Evolutionary conservation across 2,113 vertebrate genomes (phyloP).

Genomic region (Ageneiosus marmoratus): DNA sequence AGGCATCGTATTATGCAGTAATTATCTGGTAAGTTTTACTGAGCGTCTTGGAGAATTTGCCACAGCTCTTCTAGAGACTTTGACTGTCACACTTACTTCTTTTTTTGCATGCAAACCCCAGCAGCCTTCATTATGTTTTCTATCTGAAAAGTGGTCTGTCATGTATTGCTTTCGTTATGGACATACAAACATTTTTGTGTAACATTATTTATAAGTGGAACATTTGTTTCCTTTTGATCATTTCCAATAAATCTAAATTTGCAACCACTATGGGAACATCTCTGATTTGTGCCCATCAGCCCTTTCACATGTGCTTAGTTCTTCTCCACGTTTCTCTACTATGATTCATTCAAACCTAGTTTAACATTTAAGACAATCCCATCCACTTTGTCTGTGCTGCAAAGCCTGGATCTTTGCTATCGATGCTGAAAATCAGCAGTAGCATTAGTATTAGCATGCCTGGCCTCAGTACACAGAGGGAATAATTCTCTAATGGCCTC

Average conservation of each 20-base stretch:
- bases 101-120: too few relatives aligned
- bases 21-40: too few relatives aligned
- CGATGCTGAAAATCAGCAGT: conserved; percentile 16
- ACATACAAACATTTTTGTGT: too few relatives aligned
- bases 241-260: neutral
- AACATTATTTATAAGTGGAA: conserved; percentile 10
- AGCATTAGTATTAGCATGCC: conserved; percentile 47
- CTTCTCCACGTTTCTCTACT: neutral
- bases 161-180: too few relatives aligned
- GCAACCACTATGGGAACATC: neutral
- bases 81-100: too few relatives aligned
- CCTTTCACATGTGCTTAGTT: neutral
- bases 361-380: conserved; percentile 6
- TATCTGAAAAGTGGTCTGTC: too few relatives aligned
- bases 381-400: too few relatives aligned
- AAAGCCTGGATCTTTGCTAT: conserved; percentile 8
- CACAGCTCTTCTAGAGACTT: too few relatives aligned
- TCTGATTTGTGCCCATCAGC: neutral
- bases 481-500: conserved; percentile 78
- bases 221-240: neutral
- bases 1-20: too few relatives aligned
- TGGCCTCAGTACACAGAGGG: conserved; percentile 46
- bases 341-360: neutral
- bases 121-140: too few relatives aligned
- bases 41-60: too few relatives aligned